Percentiles rank a stretch among this genome's conserved stretches.
Conservation (phyloP, 2,113 vertebrate genomes). For the Galbula dea region DNA sequence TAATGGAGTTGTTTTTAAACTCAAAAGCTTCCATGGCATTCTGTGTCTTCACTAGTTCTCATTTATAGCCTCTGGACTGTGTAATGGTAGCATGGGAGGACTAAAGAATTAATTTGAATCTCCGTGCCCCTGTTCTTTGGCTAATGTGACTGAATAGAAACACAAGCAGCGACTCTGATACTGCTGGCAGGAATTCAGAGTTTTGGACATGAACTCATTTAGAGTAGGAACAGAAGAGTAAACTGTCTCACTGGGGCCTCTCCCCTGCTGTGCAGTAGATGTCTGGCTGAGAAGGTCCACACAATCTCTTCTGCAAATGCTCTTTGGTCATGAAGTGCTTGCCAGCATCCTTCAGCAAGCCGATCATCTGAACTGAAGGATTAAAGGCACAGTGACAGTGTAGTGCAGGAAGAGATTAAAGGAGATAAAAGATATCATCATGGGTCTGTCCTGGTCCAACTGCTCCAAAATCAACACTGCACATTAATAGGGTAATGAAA, state of each 20-base stretch:
- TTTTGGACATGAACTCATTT: conserved; percentile 46
- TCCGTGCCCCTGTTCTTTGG: conserved; percentile 21
- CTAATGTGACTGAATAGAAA: conserved; percentile 18
- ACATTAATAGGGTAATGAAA: background rate
- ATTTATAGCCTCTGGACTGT: background rate
- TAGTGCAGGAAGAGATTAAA: background rate
- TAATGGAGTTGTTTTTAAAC: background rate
- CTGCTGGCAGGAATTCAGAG: conserved; percentile 43
- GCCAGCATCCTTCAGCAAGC: background rate
- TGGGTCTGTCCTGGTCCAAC: background rate
- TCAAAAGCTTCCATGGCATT: background rate
- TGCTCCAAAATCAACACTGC: background rate
- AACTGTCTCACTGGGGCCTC: conserved; percentile 14
- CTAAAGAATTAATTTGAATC: conserved; percentile 40
- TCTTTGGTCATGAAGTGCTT: background rate
- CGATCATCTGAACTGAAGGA: background rate
- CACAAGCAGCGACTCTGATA: conserved; percentile 31
- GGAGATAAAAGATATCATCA: background rate
- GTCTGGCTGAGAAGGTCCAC: background rate
- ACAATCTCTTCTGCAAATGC: background rate
- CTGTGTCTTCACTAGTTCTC: background rate
- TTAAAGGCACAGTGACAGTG: background rate
- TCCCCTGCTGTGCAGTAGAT: conserved; percentile 41
- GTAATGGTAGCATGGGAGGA: background rate
- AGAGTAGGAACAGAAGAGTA: conserved; percentile 43